Percentiles rank a stretch among this genome's conserved stretches.
Conservation (phyloP, 2,113 vertebrate genomes). For the Potamarius usumacintae region DNA sequence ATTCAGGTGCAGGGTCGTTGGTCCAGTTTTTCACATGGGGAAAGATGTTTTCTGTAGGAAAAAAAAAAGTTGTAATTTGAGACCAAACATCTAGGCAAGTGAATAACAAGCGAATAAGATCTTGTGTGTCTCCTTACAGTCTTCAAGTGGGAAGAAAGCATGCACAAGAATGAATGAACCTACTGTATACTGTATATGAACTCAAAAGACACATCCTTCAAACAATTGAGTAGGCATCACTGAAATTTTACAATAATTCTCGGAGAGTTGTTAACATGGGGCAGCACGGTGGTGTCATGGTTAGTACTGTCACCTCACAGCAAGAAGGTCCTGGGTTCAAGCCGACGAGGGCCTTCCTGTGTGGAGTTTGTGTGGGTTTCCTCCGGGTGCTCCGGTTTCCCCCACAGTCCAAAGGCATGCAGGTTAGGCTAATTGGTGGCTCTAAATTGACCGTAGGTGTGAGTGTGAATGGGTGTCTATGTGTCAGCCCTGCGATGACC, state of each 20-base stretch:
- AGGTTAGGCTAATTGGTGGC: too few relatives aligned
- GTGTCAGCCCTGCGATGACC: too few relatives aligned
- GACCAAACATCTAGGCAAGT: background rate
- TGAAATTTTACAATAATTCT: background rate
- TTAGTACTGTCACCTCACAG: too few relatives aligned
- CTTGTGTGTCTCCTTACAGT: constrained; percentile 3
- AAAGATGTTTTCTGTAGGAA: constrained; percentile 26
- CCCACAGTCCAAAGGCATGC: too few relatives aligned
- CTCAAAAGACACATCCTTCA: too few relatives aligned
- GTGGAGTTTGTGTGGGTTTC: too few relatives aligned
- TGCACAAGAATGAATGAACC: background rate
- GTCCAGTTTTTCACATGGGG: constrained; percentile 46
- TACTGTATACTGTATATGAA: background rate
- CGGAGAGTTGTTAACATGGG: background rate
- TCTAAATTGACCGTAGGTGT: too few relatives aligned
- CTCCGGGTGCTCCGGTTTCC: too few relatives aligned
- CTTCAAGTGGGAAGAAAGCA: background rate
- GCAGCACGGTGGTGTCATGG: too few relatives aligned
- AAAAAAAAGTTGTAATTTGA: background rate
- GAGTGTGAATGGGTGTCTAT: too few relatives aligned
- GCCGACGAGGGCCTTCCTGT: too few relatives aligned
- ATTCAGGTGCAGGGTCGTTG: constrained; percentile 43
- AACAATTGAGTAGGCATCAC: background rate
- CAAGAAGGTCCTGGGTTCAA: too few relatives aligned
- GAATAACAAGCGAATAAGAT: background rate